These are phyloP conservation scores for Myiozetetes cayanensis DNA, from an alignment of 2,113 vertebrate genomes.

Conservation along the genomic window DNA sequence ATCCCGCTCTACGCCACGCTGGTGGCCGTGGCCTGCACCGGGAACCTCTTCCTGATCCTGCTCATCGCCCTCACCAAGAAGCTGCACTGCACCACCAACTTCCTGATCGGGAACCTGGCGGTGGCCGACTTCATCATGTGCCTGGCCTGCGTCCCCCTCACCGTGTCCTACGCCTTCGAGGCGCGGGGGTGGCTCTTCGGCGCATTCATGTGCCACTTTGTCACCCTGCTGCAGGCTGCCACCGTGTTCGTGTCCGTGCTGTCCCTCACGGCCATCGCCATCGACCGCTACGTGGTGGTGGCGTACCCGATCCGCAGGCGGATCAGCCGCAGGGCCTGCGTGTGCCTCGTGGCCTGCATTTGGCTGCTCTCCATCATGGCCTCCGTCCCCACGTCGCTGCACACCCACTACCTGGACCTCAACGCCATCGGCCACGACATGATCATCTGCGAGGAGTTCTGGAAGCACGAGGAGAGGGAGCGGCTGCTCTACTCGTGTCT, in stretches of 20 bases:
- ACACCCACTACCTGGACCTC: slow-evolving; percentile 83
- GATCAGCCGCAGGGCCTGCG: slow-evolving; percentile 74
- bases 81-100: slow-evolving; percentile 86
- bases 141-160: slow-evolving; percentile 84
- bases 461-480: slow-evolving; percentile 75
- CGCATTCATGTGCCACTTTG: slow-evolving; percentile 81
- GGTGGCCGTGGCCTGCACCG: slow-evolving; percentile 77
- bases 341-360: slow-evolving; percentile 74
- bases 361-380: slow-evolving; percentile 79
- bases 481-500: slow-evolving; percentile 84
- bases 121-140: slow-evolving; percentile 85
- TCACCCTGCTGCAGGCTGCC: slow-evolving; percentile 81
- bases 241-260: slow-evolving; percentile 83
- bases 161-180: slow-evolving; percentile 84
- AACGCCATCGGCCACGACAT: slow-evolving; percentile 78
- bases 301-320: slow-evolving; percentile 81
- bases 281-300: slow-evolving; percentile 86
- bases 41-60: slow-evolving; percentile 84
- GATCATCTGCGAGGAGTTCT: slow-evolving; percentile 87
- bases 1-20: slow-evolving; percentile 80
- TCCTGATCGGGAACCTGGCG: slow-evolving; percentile 86
- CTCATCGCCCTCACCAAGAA: slow-evolving; percentile 85
- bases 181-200: slow-evolving; percentile 85
- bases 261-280: slow-evolving; percentile 85
- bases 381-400: slow-evolving; percentile 75